A percentile compares a stretch with the other conserved stretches of the same genome.
These are phyloP conservation scores for Trilocha varians DNA, from an alignment of 2,888 invertebrate genomes.

Conservation along the genomic window DNA sequence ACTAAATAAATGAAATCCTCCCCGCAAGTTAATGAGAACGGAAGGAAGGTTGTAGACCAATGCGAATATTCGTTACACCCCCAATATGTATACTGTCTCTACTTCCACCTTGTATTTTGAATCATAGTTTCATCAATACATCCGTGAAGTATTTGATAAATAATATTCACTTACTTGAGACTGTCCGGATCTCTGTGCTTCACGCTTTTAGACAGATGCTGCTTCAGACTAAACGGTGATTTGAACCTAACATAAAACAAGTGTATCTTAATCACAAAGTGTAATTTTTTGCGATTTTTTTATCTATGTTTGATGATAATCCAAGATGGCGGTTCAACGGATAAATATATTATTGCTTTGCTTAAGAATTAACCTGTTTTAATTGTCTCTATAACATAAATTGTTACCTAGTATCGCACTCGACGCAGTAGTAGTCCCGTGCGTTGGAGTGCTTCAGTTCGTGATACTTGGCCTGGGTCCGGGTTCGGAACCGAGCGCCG, in stretches of 20 bases:
- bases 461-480: constrained; percentile 54
- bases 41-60: too few species aligned
- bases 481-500: constrained; percentile 43
- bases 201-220: constrained; percentile 44
- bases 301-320: too few species aligned
- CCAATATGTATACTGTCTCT: too few species aligned
- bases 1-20: too few species aligned
- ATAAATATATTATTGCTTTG: neutral
- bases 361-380: neutral
- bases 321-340: too few species aligned
- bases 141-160: neutral
- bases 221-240: constrained; percentile 44
- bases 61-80: too few species aligned
- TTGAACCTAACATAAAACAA: constrained; percentile 41
- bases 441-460: constrained; percentile 44
- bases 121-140: neutral
- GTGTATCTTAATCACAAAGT: too few species aligned
- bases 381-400: too few species aligned
- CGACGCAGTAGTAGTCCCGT: constrained; percentile 54
- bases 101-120: too few species aligned
- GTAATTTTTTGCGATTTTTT: too few species aligned
- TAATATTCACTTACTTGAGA: constrained; percentile 27
- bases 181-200: constrained; percentile 47
- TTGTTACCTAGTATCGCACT: constrained; percentile 43
- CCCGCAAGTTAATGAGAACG: too few species aligned